Evolutionary conservation across 2,797 vertebrate species (phyloP), one percentile per base, ranked within the genome.

Genomic region (Hipposideros larvatus): DNA sequence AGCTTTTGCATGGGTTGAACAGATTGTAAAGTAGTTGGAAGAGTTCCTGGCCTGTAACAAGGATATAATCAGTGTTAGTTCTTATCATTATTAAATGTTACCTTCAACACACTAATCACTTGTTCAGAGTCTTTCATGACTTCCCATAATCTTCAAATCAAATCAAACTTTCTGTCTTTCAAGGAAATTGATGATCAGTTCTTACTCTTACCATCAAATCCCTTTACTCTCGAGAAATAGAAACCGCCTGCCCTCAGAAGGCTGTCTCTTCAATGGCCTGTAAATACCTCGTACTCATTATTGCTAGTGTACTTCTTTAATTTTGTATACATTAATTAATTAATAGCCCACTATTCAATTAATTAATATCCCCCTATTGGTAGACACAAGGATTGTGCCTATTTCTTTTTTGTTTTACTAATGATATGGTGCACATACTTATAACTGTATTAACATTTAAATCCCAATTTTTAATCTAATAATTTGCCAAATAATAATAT

Each of bases 131-230:
- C n/a, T 83, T 80, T 73, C 2, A 19, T 34, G 48, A 3, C 37
- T 92, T 92, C 61, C 66, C 46, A 4, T 31, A 78, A 87, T 59
- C 31, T 82, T 95, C 51, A 94, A 66, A 90, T 91, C 5, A 70
- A 83, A 37, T 5, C 19, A 77, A 94, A 90, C 15, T 91, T 84
- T 55, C 53, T 79, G 28, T 48, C 74, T 92, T 90, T 94, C 43
- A 85, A 18, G 55, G 84, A 73, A 87, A 80, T 57, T 8, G 28
- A 65, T 63, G 70, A 73, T 68, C 19, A 55, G 1, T 57, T 80
- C 18, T 77, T 26, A 57, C 9, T 6, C 4, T 91, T 79, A 22
- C 31, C 7, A 14, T 61, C 34, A 85, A 65, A 75, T 41, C 7
- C 3, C 1, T 87, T 87, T 79, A 37, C 22, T 3, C 4, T 89